Evolutionary conservation across 2,888 invertebrate genomes (phyloP), one percentile per base, ranked within the genome.

Genomic region (Luperina testacea): DNA sequence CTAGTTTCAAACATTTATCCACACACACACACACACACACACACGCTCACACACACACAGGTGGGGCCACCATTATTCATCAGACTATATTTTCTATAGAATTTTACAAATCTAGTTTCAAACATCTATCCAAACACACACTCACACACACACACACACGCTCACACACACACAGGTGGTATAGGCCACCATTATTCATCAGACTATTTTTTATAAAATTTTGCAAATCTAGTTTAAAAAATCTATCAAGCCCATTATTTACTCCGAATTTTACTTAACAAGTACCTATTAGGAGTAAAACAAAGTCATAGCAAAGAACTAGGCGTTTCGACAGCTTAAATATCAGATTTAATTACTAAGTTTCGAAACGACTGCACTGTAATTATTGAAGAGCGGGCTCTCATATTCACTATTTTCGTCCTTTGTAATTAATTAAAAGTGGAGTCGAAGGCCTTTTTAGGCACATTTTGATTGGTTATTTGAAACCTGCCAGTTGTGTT

Each of bases 311-410:
- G 82, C 20, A 77, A 90, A 85, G 80, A 77, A 78, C 71, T 77
- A 82, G 81, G 76, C 82, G 80, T 81, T 78, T 83, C 69, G 76
- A 80, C 72, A 81, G 85, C 75, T 87, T 83, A 87, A 90, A 91
- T 89, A 88, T 89, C 90, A 86, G 89, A 88, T 90, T 90, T 92
- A 92, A 92, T 92, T 91, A 92, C 81, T 88, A 82, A 83, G 85
- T 77, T 72, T 80, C 68, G 67, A 64, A 76, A 51, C n/a, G 51
- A 80, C 84, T 87, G 89, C 89, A 89, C 89, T 91, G 86, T 92
- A 92, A 92, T 92, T 92, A 92, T 90, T 86, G 84, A 88, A 86
- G 87, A 91, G 90, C 88, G 82, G 80, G 78, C 79, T 89, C 90
- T 87, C 87, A 87, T 90, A 87, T 89, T 88, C 75, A 81, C 69